Conservation (phyloP, 2,113 vertebrate genomes). For the Etheostoma spectabile region DNA sequence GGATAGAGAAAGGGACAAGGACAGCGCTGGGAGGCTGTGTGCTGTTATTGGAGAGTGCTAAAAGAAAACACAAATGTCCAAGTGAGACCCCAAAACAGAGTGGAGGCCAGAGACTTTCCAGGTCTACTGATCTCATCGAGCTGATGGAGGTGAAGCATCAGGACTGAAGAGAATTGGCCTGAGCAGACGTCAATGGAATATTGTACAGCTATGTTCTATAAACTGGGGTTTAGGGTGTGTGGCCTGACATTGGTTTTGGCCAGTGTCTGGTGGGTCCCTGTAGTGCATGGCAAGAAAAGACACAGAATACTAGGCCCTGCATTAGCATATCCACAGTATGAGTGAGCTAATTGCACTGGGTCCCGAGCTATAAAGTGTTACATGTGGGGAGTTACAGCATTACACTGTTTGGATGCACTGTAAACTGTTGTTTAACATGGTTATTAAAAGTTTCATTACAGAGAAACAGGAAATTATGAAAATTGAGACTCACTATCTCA, state of each 20-base stretch:
- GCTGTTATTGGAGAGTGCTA: slow-evolving; percentile 29
- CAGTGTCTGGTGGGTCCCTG: slow-evolving; percentile 28
- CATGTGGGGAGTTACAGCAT: slow-evolving; percentile 35
- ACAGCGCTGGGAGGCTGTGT: slow-evolving; percentile 24
- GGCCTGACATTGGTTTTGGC: slow-evolving; percentile 44
- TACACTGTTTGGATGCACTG: background rate
- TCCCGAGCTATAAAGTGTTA: slow-evolving; percentile 39
- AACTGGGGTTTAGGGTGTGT: slow-evolving; percentile 38
- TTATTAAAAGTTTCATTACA: background rate
- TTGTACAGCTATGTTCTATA: slow-evolving; percentile 29
- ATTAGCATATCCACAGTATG: slow-evolving; percentile 36
- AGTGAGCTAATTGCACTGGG: slow-evolving; percentile 41
- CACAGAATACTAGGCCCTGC: slow-evolving; percentile 29
- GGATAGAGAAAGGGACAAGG: slow-evolving; percentile 41
- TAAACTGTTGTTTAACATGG: background rate
- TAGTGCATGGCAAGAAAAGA: slow-evolving; percentile 44
- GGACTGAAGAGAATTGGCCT: slow-evolving; percentile 30
- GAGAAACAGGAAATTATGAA: background rate
- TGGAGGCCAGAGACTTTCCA: slow-evolving; percentile 46
- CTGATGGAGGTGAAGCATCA: slow-evolving; percentile 40
- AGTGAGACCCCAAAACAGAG: slow-evolving; percentile 41
- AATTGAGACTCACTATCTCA: background rate
- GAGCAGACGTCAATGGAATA: slow-evolving; percentile 21
- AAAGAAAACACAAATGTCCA: slow-evolving; percentile 38
- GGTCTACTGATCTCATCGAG: slow-evolving; percentile 59